These are phyloP conservation scores for Tillus elongatus DNA, from an alignment of 2,888 invertebrate genomes.

Conservation along the genomic window DNA sequence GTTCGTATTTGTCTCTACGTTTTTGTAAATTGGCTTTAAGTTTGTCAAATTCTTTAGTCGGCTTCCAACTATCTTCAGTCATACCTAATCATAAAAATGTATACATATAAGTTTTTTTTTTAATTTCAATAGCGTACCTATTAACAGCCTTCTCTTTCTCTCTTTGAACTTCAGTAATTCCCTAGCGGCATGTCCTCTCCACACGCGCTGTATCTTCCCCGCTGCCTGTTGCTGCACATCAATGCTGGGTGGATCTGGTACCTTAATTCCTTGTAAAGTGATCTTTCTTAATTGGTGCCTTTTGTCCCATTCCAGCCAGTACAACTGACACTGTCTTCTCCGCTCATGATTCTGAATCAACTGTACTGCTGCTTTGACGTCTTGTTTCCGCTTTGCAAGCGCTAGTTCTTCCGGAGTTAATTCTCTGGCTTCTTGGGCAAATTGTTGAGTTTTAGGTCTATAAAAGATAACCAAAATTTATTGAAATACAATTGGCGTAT, in stretches of 20 bases:
- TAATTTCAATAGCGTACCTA: slow-evolving; percentile 35
- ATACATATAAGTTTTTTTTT: not conserved
- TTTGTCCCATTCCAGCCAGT: slow-evolving; percentile 25
- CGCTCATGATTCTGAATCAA: slow-evolving; percentile 45
- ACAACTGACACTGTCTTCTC: slow-evolving; percentile 37
- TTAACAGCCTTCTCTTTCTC: slow-evolving; percentile 40
- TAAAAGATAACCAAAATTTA: too few species aligned
- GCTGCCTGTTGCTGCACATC: slow-evolving; percentile 29
- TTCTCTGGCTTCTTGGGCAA: slow-evolving; percentile 22
- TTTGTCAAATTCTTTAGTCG: slow-evolving; percentile 42
- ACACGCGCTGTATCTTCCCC: slow-evolving; percentile 38
- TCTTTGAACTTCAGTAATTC: slow-evolving; percentile 41
- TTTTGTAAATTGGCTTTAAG: slow-evolving; percentile 43
- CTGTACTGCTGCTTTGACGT: slow-evolving; percentile 29
- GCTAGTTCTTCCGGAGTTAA: slow-evolving; percentile 25
- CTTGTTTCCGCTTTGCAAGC: slow-evolving; percentile 22
- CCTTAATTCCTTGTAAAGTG: slow-evolving; percentile 5
- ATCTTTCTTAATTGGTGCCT: slow-evolving; percentile 7
- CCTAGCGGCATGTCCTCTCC: slow-evolving; percentile 43
- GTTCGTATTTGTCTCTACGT: slow-evolving; percentile 43
- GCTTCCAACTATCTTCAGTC: slow-evolving; percentile 46
- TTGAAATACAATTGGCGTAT: too few species aligned
- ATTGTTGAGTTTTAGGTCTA: too few species aligned
- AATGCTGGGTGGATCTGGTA: slow-evolving; percentile 5
- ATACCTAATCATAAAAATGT: slow-evolving; percentile 37